Percentiles rank a stretch among this genome's conserved stretches.
These are phyloP conservation scores for Antennarius striatus DNA, from an alignment of 2,113 vertebrate species.

Conservation along the genomic window DNA sequence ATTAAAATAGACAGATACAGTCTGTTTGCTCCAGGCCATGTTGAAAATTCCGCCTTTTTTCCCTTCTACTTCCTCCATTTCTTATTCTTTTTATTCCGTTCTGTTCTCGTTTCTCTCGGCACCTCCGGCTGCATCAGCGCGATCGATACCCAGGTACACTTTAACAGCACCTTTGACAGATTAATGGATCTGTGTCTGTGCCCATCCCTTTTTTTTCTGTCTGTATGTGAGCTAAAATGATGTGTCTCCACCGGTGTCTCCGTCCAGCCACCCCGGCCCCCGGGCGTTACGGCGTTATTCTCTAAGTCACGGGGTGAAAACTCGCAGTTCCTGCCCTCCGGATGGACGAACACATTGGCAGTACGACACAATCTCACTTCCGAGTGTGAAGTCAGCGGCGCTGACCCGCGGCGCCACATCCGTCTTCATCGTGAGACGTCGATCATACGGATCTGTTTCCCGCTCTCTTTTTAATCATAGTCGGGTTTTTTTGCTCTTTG, in stretches of 20 bases:
- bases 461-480: neutral
- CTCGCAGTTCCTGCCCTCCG: conserved; percentile 30
- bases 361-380: conserved; percentile 12
- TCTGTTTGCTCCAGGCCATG: conserved; percentile 63
- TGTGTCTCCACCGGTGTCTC: conserved; percentile 15
- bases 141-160: conserved; percentile 43
- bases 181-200: conserved; percentile 42
- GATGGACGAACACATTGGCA: conserved; percentile 40
- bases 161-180: conserved; percentile 45
- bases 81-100: conserved; percentile 32
- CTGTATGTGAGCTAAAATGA: conserved; percentile 8
- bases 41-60: conserved; percentile 11
- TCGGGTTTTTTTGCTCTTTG: neutral
- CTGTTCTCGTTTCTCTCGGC: conserved; percentile 31
- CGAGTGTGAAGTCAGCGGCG: neutral
- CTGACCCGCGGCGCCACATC: conserved; percentile 7
- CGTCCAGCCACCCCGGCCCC: conserved; percentile 22
- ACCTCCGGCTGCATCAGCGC: conserved; percentile 30
- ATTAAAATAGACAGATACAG: conserved; percentile 77
- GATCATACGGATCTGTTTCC: neutral
- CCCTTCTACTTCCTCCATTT: neutral
- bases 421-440: conserved; percentile 25
- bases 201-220: neutral
- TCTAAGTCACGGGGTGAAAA: conserved; percentile 48
- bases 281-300: conserved; percentile 4